Evolutionary conservation across 2,797 vertebrate species (phyloP).

Genomic region (Labroides dimidiatus): DNA sequence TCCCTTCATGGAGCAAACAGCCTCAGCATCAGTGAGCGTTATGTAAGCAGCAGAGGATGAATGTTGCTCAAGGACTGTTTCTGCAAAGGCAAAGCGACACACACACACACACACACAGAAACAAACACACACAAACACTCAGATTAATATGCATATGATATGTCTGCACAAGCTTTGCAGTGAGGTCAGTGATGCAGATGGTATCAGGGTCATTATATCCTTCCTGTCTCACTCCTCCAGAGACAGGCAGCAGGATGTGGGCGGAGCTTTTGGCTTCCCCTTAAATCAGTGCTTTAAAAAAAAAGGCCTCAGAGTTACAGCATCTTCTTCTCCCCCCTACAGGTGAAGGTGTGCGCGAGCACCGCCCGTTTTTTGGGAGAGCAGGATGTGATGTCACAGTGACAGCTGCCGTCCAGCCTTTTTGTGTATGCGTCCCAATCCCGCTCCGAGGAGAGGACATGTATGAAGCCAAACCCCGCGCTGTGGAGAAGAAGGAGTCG

Average conservation of each 20-base stretch:
- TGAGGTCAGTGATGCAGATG: constrained; percentile 17
- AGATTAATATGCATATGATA: constrained; percentile 18
- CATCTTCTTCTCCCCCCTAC: not conserved
- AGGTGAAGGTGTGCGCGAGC: constrained; percentile 58
- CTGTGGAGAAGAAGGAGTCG: constrained; percentile 86
- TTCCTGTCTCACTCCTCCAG: constrained; percentile 43
- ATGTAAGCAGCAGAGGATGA: constrained; percentile 57
- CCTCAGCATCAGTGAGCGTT: constrained; percentile 45
- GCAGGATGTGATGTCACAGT: constrained; percentile 77
- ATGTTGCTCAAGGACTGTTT: constrained; percentile 47
- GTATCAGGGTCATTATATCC: not conserved
- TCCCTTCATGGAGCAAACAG: constrained; percentile 29
- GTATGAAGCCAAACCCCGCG: constrained; percentile 90
- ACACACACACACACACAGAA: constrained; percentile 18
- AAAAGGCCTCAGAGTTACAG: too few species aligned
- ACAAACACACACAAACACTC: constrained; percentile 18
- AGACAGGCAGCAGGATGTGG: constrained; percentile 59
- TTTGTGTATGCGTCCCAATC: too few species aligned
- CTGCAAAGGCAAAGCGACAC: constrained; percentile 10
- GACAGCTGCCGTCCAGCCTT: not conserved
- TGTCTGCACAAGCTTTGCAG: constrained; percentile 3
- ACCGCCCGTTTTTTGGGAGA: constrained; percentile 13
- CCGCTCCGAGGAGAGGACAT: constrained; percentile 82
- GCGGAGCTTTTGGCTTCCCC: constrained; percentile 10
- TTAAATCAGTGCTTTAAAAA: constrained; percentile 9